These are phyloP conservation scores for Cecropterus lyciades DNA, from an alignment of 1,140 invertebrate genomes.

Conservation along the genomic window DNA sequence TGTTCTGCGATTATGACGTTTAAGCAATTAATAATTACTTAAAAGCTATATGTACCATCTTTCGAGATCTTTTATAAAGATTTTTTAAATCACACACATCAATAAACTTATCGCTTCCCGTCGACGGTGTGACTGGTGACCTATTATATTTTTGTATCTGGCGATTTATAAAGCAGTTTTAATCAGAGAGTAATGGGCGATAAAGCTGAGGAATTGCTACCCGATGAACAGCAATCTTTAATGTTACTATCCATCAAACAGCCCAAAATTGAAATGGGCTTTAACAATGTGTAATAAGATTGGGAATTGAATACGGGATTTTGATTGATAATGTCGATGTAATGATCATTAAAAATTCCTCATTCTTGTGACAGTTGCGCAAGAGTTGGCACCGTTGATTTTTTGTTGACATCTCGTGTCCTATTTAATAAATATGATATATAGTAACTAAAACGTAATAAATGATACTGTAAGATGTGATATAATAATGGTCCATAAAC, in stretches of 20 bases:
- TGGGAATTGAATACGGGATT: not conserved
- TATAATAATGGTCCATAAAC: too few relatives aligned
- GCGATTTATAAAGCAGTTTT: conserved; percentile 44
- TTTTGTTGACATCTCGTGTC: too few relatives aligned
- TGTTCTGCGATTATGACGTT: too few relatives aligned
- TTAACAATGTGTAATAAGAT: conserved; percentile 7
- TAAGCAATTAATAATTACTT: too few relatives aligned
- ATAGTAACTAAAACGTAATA: too few relatives aligned
- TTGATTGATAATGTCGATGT: conserved; percentile 19
- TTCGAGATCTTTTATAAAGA: too few relatives aligned
- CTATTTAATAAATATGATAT: too few relatives aligned
- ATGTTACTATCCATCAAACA: conserved; percentile 24
- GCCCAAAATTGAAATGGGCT: conserved; percentile 11
- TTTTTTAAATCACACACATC: too few relatives aligned
- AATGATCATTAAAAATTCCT: conserved; percentile 25
- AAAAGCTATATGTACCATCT: too few relatives aligned
- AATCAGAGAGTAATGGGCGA: conserved; percentile 46
- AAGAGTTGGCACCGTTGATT: not conserved
- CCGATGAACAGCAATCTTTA: conserved; percentile 33
- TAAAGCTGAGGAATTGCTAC: conserved; percentile 43
- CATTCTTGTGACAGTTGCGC: conserved; percentile 11
- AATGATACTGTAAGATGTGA: too few relatives aligned
- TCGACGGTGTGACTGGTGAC: not conserved
- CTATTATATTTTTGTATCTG: conserved; percentile 37
- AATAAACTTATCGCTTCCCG: not conserved